Percentiles rank a stretch among this genome's conserved stretches.
Conservation (phyloP, 2,888 invertebrate species). For the Pinctada fucata region DNA sequence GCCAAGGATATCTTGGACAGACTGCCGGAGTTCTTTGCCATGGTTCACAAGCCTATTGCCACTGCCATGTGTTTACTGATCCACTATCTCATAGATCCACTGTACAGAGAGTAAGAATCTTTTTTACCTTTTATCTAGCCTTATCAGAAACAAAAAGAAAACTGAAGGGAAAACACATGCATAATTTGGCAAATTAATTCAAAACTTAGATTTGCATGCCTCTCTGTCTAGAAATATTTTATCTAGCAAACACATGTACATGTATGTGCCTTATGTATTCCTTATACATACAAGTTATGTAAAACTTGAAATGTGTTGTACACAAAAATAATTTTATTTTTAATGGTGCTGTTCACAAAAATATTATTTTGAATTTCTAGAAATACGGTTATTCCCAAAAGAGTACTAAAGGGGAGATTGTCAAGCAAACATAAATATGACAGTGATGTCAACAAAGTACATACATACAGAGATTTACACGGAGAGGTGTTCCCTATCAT, state of each 20-base stretch:
- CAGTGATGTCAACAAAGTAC: constrained; percentile 79
- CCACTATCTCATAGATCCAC: constrained; percentile 89
- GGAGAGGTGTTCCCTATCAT: constrained; percentile 91
- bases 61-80: constrained; percentile 87
- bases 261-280: no score
- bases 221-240: no score
- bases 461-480: constrained; percentile 85
- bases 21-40: constrained; percentile 86
- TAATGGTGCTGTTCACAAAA: no score
- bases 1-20: constrained; percentile 88
- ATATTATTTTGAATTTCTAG: constrained; percentile 76
- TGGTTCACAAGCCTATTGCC: constrained; percentile 88
- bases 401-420: constrained; percentile 70
- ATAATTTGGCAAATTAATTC: no score
- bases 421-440: constrained; percentile 39
- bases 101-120: constrained; percentile 85
- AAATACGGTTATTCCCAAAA: constrained; percentile 84
- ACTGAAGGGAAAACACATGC: not conserved
- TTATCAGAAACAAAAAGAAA: not conserved
- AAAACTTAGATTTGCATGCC: no score
- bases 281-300: no score
- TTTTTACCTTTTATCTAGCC: no score
- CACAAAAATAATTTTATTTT: no score
- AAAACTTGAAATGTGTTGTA: no score
- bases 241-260: no score